A percentile compares a stretch with the other conserved stretches of the same genome.
phyloP scores from a whole-genome alignment of 2,888 invertebrate genomes.

The Drosophila emarginata region DNA sequence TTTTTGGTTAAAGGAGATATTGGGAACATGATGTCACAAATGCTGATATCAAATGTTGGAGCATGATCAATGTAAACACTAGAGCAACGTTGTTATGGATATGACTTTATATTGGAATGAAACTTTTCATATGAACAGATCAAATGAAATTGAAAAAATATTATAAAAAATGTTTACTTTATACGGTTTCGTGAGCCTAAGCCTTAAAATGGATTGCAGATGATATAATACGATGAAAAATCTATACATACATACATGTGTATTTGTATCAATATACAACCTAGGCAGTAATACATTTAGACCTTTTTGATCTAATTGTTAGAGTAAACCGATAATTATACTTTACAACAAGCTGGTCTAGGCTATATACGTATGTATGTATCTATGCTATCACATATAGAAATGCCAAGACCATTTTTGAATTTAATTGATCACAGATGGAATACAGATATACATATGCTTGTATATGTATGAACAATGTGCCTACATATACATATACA shows the following conservation, averaged over 20 bases:
- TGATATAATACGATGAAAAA: too few species aligned
- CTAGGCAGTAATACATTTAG: neutral
- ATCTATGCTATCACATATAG: neutral
- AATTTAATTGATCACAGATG: neutral
- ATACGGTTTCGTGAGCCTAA: neutral
- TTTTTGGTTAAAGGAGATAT: neutral
- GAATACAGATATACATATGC: neutral
- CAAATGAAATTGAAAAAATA: too few species aligned
- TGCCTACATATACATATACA: constrained; percentile 3
- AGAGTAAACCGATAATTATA: neutral
- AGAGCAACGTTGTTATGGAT: neutral
- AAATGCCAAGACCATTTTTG: neutral
- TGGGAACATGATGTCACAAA: neutral
- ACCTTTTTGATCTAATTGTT: neutral
- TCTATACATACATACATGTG: too few species aligned
- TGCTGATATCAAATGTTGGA: neutral
- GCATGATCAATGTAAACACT: neutral
- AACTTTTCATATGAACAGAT: too few species aligned
- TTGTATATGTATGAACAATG: neutral
- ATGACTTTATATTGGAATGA: neutral
- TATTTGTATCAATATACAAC: too few species aligned
- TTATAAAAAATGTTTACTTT: neutral
- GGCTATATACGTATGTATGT: neutral
- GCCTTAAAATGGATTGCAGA: too few species aligned
- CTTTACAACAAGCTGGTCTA: neutral